Base-by-base conservation (phyloP, 2,113 vertebrate species). In the Heterotilapia buettikoferi region DNA sequence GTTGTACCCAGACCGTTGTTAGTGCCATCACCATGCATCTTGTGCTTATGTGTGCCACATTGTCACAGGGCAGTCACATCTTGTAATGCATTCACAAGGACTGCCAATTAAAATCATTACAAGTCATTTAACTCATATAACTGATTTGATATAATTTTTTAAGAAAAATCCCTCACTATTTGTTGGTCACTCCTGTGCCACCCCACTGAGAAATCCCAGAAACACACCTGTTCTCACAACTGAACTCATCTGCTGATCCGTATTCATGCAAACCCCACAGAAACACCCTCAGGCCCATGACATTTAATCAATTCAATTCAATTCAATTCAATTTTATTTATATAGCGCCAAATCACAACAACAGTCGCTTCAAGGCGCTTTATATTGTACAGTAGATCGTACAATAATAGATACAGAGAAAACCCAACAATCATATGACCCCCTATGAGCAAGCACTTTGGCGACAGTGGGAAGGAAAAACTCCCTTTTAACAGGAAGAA, bases 121-220 rank as follows among this genome's bases (percentile, higher is more conserved):
- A 0, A 43, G 9, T 7, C 18, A 66, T 66, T 36, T 66, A 36
- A 63, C 59, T 63, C 9, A n/a, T n/a, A n/a, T 36, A 36, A 66
- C 61, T 12, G 31, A 66, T 66, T n/a, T 38, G 6, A 68, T 68
- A 29, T 0, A 1, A 2, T 10, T 36, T 66, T 38, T 68, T 36
- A n/a, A 40, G 5, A 13, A 63, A 61, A 10, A 0, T 38, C 18
- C 33, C 6, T 14, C 19, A 21, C 36, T 68, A 21, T 0, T 5
- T 40, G 11, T 68, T 68, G 7, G 7, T 24, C n/a, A 43, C 21
- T 45, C 21, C 38, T 5, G 68, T 73, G 5, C 59, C 59, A 63
- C 16, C 59, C 16, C 9, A 19, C 38, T 45, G 66, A 45, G 13
- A 73, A 73, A 9, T 26, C 38, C 68, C 36, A 18, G 21, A 76